Conservation (phyloP, 1,140 invertebrate species). For the Pogonomyrmex barbatus region DNA sequence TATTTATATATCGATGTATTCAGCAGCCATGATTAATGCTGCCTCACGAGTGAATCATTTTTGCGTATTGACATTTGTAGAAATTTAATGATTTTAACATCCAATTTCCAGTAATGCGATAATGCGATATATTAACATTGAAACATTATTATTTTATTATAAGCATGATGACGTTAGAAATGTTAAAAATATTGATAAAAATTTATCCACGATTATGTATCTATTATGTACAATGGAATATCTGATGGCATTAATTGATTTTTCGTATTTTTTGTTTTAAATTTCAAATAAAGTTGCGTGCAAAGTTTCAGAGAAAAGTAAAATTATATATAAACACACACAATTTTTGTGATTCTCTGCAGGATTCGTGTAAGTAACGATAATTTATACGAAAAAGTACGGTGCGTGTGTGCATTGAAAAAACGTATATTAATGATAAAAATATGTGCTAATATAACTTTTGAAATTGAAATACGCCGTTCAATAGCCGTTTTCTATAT, state of each 20-base stretch:
- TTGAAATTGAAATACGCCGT: neutral
- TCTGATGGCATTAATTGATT: neutral
- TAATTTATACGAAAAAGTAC: neutral
- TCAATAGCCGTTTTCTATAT: neutral
- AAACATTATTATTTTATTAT: slow-evolving; percentile 15
- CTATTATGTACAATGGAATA: neutral
- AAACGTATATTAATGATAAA: slow-evolving; percentile 9
- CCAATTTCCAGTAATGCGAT: slow-evolving; percentile 17
- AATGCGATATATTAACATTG: neutral
- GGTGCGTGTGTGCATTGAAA: neutral
- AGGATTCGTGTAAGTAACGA: neutral
- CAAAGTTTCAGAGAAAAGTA: neutral
- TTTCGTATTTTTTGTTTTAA: neutral
- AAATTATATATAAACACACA: neutral
- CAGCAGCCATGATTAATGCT: slow-evolving; percentile 34
- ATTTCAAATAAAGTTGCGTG: neutral
- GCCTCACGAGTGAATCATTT: slow-evolving; percentile 18
- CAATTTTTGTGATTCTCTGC: neutral
- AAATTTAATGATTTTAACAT: slow-evolving; percentile 45
- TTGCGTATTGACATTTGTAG: slow-evolving; percentile 7
- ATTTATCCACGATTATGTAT: neutral
- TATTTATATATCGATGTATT: neutral
- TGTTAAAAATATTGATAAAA: neutral
- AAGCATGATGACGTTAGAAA: neutral
- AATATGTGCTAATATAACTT: neutral